A percentile compares a stretch with the other conserved stretches of the same genome.
Conservation (phyloP, 2,888 invertebrate genomes). For the Pteria penguin region DNA sequence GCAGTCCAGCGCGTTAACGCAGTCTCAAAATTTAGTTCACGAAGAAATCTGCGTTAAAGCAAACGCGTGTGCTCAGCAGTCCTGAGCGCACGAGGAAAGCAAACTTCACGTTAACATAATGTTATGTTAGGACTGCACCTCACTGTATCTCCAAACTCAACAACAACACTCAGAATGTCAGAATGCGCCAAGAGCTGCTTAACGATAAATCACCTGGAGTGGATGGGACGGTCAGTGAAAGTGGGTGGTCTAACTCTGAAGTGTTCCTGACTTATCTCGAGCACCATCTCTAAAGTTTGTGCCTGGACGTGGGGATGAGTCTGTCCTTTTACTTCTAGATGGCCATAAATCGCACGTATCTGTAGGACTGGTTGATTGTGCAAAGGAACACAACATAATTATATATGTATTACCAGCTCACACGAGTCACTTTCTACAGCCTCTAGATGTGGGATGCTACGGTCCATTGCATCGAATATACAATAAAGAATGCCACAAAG, state of each 20-base stretch:
- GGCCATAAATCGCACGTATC: slow-evolving; percentile 21
- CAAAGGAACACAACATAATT: slow-evolving; percentile 15
- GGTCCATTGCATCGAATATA: slow-evolving; percentile 21
- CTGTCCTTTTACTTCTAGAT: slow-evolving; percentile 25
- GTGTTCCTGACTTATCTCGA: slow-evolving; percentile 36
- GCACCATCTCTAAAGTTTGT: slow-evolving; percentile 37
- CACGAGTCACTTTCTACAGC: slow-evolving; percentile 23
- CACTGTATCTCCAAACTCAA: no score
- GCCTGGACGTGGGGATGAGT: slow-evolving; percentile 22
- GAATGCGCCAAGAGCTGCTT: slow-evolving; percentile 29
- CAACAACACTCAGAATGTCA: no score
- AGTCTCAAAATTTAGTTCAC: no score
- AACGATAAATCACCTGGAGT: slow-evolving; percentile 33
- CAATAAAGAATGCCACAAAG: slow-evolving; percentile 25
- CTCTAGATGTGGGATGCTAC: slow-evolving; percentile 23
- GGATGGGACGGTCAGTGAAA: slow-evolving; percentile 22
- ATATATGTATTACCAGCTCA: slow-evolving; percentile 24
- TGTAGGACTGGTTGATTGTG: slow-evolving; percentile 13
- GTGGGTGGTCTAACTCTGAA: slow-evolving; percentile 41
- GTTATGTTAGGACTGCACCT: no score
- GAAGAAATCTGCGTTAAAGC: no score
- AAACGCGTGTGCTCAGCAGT: no score
- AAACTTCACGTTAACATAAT: no score
- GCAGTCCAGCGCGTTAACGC: no score
- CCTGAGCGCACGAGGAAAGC: no score